phyloP scores from a whole-genome alignment of 2,113 vertebrate genomes.

The Cygnus buccinator region DNA sequence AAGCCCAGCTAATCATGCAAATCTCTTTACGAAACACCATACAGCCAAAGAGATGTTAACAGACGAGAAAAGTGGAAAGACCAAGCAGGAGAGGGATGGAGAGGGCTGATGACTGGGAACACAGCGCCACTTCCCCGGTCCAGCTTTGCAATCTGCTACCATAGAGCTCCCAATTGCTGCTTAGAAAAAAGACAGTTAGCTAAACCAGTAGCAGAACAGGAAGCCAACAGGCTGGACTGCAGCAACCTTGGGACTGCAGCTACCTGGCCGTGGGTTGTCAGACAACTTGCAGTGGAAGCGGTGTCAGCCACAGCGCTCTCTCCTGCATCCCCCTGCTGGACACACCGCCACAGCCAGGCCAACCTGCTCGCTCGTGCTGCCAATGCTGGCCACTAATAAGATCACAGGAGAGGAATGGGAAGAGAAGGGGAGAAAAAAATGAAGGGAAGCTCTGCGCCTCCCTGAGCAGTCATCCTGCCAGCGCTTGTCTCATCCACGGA shows the following conservation, averaged over 20 bases:
- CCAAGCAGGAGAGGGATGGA: not conserved
- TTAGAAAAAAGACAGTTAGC: constrained; percentile 31
- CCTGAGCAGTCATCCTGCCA: not conserved
- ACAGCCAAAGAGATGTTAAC: not conserved
- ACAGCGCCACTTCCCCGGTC: not conserved
- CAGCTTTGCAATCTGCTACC: constrained; percentile 23
- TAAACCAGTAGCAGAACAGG: constrained; percentile 57
- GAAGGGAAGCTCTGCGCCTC: not conserved
- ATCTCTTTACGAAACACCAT: not conserved
- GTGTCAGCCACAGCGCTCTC: not conserved
- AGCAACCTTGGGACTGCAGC: not conserved
- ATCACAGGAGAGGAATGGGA: not conserved
- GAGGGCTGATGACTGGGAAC: not conserved
- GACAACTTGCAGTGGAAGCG: not conserved
- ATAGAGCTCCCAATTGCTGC: constrained; percentile 40
- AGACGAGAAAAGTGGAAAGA: not conserved
- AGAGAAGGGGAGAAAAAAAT: not conserved
- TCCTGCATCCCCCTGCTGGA: constrained; percentile 70
- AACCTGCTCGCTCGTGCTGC: not conserved
- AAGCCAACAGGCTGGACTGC: constrained; percentile 13
- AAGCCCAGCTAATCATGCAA: constrained; percentile 10
- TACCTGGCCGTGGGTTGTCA: not conserved
- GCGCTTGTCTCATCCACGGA: not conserved
- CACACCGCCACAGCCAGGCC: not conserved
- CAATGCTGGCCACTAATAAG: not conserved